These are phyloP conservation scores for Entomobrya multifasciata DNA, from an alignment of 2,888 invertebrate genomes.

Conservation along the genomic window DNA sequence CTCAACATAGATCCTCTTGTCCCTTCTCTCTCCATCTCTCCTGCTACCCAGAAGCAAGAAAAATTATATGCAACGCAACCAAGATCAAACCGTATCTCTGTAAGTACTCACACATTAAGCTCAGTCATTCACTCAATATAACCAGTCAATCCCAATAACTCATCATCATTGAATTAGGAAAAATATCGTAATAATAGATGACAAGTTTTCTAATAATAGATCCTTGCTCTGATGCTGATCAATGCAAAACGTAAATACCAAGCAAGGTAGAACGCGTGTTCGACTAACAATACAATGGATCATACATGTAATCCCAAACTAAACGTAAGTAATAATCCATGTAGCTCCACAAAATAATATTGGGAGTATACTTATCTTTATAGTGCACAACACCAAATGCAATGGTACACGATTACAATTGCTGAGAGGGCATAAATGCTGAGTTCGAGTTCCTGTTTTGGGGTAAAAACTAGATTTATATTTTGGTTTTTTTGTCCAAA, in stretches of 20 bases:
- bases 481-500: too few species aligned
- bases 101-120: not conserved
- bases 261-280: constrained; percentile 55
- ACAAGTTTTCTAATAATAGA: constrained; percentile 58
- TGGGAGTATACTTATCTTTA: too few species aligned
- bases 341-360: constrained; percentile 32
- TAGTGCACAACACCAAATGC: constrained; percentile 9
- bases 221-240: constrained; percentile 38
- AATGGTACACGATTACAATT: constrained; percentile 13
- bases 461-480: constrained; percentile 65
- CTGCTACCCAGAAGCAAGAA: constrained; percentile 17
- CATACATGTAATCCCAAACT: constrained; percentile 64
- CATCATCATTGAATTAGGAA: constrained; percentile 60
- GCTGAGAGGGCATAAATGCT: constrained; percentile 18
- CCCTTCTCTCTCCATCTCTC: constrained; percentile 28
- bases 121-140: constrained; percentile 45
- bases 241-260: constrained; percentile 24
- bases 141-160: constrained; percentile 62
- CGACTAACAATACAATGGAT: constrained; percentile 57
- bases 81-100: constrained; percentile 35
- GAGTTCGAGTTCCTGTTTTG: constrained; percentile 43
- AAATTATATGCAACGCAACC: constrained; percentile 15
- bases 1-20: constrained; percentile 38
- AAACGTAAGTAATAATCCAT: constrained; percentile 48
- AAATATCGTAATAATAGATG: constrained; percentile 58